phyloP scores from a whole-genome alignment of 2,797 vertebrate genomes.

The Hyperoplus immaculatus region DNA sequence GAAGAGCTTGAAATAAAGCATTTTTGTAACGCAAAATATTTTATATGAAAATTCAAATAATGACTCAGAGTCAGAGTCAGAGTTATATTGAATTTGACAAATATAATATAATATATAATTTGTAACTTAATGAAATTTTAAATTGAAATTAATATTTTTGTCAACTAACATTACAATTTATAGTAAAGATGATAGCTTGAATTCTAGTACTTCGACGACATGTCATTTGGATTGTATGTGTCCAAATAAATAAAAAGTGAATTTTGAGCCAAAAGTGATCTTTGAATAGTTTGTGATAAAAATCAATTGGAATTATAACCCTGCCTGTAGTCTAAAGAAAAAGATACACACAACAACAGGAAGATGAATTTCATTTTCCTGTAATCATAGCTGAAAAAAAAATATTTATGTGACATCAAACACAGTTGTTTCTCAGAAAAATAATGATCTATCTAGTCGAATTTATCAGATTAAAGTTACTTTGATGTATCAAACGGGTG shows the following conservation, averaged over 20 bases:
- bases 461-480: conserved; percentile 11
- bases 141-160: conserved; percentile 58
- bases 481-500: neutral
- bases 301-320: no score
- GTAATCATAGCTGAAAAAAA: neutral
- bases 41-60: conserved; percentile 44
- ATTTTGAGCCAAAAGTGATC: no score
- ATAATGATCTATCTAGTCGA: conserved; percentile 8
- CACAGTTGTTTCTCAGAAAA: conserved; percentile 5
- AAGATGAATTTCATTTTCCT: neutral
- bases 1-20: conserved; percentile 1
- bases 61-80: conserved; percentile 35
- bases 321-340: no score
- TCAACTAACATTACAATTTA: conserved; percentile 25
- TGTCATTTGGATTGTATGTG: neutral
- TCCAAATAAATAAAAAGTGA: no score
- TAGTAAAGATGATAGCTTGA: conserved; percentile 6
- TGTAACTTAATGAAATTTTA: conserved; percentile 42
- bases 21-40: conserved; percentile 49
- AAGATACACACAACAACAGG: no score
- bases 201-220: neutral
- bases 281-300: no score
- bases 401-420: conserved; percentile 14
- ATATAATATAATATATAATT: conserved; percentile 17
- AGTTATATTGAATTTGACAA: conserved; percentile 40